These are phyloP conservation scores for Ceratitis capitata DNA, from an alignment of 1,140 invertebrate species.

Conservation along the genomic window DNA sequence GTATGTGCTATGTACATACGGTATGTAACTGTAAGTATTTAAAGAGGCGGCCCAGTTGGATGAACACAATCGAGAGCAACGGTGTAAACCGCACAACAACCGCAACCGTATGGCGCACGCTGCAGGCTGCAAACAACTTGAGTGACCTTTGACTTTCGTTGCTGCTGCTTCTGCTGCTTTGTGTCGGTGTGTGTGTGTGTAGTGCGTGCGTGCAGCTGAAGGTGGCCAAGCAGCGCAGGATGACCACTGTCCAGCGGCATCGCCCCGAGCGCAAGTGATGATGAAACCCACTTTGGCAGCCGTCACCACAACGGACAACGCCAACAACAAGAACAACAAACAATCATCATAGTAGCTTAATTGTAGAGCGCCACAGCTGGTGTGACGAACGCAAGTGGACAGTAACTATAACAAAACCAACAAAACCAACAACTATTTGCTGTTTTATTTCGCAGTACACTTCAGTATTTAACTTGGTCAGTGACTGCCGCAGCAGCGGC, in stretches of 20 bases:
- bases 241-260: background rate
- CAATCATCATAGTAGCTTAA: background rate
- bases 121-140: constrained; percentile 22
- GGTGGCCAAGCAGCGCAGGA: background rate
- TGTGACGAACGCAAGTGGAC: background rate
- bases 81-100: constrained; percentile 22
- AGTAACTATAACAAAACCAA: constrained; percentile 7
- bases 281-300: constrained; percentile 36
- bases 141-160: constrained; percentile 47
- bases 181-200: background rate
- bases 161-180: too few species aligned
- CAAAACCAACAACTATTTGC: background rate
- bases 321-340: background rate
- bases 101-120: constrained; percentile 33
- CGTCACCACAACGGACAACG: background rate
- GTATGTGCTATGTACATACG: too few species aligned
- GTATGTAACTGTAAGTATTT: too few species aligned
- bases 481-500: constrained; percentile 12
- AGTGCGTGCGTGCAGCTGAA: background rate
- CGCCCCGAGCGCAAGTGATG: constrained; percentile 3
- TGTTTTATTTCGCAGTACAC: background rate
- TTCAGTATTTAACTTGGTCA: background rate
- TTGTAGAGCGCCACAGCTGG: too few species aligned
- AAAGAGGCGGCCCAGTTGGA: background rate
- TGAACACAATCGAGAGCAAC: background rate